These are phyloP conservation scores for Poeciliopsis turneri DNA, from an alignment of 2,797 vertebrate genomes.

Conservation along the genomic window DNA sequence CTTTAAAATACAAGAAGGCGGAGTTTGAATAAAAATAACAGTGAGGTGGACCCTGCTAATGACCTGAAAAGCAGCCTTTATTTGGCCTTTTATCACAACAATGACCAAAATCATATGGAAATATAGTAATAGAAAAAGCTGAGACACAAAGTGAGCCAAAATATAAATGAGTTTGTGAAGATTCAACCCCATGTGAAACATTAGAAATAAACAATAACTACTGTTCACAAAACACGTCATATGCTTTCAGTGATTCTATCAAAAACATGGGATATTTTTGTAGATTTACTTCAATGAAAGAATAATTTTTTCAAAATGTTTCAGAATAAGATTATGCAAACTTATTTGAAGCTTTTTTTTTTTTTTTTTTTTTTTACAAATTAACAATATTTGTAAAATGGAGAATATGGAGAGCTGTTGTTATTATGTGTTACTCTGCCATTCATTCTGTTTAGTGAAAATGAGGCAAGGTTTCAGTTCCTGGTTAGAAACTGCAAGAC, in stretches of 20 bases:
- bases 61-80: neutral
- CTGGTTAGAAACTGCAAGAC: neutral
- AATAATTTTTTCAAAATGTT: neutral
- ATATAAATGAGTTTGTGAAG: neutral
- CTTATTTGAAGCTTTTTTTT: neutral
- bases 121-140: neutral
- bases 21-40: neutral
- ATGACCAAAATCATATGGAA: neutral
- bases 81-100: neutral
- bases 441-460: neutral
- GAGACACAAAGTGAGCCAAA: neutral
- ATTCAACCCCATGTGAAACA: too few relatives aligned
- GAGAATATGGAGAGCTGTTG: neutral
- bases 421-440: neutral
- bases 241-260: neutral
- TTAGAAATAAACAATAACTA: neutral
- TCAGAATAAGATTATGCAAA: neutral
- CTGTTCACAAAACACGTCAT: neutral
- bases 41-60: neutral
- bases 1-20: neutral
- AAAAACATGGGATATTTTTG: neutral
- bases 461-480: neutral
- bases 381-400: neutral
- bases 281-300: neutral
- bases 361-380: neutral